A percentile compares a stretch with the other conserved stretches of the same genome.
Evolutionary conservation across 2,113 vertebrate species (phyloP).

Genomic region (Eonycteris spelaea): DNA sequence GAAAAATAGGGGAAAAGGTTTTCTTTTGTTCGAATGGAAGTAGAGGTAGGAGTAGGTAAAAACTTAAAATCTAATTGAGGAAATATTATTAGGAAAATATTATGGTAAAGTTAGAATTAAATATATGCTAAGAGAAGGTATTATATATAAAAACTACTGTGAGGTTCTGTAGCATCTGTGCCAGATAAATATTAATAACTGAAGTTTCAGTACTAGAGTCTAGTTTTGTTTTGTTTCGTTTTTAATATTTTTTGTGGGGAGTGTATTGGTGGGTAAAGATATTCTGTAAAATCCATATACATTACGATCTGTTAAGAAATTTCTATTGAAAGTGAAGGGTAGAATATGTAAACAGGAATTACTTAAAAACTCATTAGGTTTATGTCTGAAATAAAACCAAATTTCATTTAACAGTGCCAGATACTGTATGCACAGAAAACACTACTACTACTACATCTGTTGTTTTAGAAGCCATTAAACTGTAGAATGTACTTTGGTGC

Average conservation of each 20-base stretch:
- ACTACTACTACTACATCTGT: background rate
- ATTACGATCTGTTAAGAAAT: background rate
- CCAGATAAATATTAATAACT: background rate
- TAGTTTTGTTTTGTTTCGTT: background rate
- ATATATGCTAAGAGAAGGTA: background rate
- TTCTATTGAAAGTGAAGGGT: background rate
- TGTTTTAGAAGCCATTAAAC: background rate
- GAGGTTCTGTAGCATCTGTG: background rate
- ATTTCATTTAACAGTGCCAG: background rate
- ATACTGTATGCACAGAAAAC: background rate
- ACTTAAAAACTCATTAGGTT: background rate
- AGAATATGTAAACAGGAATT: background rate
- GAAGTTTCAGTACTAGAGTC: background rate
- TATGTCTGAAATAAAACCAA: background rate
- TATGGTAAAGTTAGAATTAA: background rate
- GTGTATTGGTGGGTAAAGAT: background rate
- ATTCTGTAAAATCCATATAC: background rate
- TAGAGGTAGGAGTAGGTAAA: background rate
- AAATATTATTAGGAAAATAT: background rate
- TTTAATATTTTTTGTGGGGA: background rate
- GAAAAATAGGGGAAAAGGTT: accelerated
- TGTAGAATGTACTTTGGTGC: background rate
- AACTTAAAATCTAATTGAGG: background rate
- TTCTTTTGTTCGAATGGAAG: background rate
- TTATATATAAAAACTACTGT: background rate